Percentiles rank a stretch among this genome's conserved stretches.
These are phyloP conservation scores for Nothura maculosa DNA, from an alignment of 2,797 vertebrate species.

Conservation along the genomic window DNA sequence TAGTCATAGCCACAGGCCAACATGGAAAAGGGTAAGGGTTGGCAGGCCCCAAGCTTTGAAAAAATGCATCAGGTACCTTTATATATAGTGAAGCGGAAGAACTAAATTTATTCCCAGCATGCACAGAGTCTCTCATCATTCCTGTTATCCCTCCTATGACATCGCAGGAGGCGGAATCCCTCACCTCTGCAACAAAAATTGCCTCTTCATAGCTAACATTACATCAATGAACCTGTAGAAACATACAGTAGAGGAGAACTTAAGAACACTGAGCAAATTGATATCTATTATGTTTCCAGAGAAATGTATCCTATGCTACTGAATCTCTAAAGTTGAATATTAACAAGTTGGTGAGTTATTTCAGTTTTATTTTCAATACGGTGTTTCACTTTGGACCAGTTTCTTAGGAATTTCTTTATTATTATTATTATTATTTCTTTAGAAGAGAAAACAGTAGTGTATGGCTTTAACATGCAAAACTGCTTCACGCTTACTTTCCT, in stretches of 20 bases:
- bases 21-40: neutral
- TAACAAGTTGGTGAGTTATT: neutral
- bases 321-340: neutral
- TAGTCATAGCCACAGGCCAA: neutral
- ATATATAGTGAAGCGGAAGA: neutral
- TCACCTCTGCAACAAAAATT: neutral
- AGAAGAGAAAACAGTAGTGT: neutral
- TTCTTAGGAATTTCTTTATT: constrained; percentile 49
- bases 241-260: neutral
- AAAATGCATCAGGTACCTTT: neutral
- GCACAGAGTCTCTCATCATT: neutral
- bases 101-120: neutral
- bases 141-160: neutral
- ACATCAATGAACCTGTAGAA: neutral
- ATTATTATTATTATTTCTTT: constrained; percentile 32
- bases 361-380: constrained; percentile 16
- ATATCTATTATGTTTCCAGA: neutral
- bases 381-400: neutral
- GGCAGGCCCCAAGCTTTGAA: neutral
- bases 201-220: neutral
- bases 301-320: neutral
- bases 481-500: neutral
- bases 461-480: neutral
- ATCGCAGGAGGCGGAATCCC: neutral
- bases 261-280: neutral